phyloP scores from a whole-genome alignment of 2,888 invertebrate genomes.

The Sinohyriopsis cumingii region DNA sequence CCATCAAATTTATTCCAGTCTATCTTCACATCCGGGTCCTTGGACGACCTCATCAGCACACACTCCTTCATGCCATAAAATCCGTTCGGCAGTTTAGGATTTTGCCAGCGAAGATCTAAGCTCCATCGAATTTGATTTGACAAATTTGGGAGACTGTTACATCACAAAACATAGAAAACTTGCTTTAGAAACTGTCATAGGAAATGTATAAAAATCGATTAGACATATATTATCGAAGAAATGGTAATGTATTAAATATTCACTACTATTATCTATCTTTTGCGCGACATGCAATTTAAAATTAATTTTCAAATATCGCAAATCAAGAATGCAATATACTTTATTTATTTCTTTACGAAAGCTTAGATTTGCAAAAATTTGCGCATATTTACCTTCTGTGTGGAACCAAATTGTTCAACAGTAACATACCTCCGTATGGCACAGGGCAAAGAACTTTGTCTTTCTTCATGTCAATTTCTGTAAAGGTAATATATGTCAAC shows the following conservation, averaged over 20 bases:
- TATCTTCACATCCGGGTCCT: constrained; percentile 48
- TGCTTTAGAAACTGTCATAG: no score
- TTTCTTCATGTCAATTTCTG: constrained; percentile 57
- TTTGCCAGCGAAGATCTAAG: constrained; percentile 66
- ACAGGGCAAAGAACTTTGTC: constrained; percentile 58
- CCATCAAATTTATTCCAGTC: constrained; percentile 57
- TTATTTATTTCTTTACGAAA: no score
- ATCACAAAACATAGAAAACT: neutral
- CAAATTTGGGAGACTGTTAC: constrained; percentile 55
- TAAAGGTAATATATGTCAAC: constrained; percentile 3
- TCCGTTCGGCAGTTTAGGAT: constrained; percentile 57
- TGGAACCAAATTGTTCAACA: constrained; percentile 67
- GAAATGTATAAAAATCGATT: neutral
- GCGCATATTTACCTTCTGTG: constrained; percentile 60
- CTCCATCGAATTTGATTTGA: constrained; percentile 64
- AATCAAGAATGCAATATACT: no score
- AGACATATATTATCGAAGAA: neutral
- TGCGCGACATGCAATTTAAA: no score
- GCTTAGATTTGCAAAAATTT: no score
- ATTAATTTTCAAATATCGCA: no score
- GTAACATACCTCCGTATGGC: constrained; percentile 66
- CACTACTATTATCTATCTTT: no score
- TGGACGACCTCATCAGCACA: constrained; percentile 56
- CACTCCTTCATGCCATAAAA: constrained; percentile 60
- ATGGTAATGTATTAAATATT: neutral